Evolutionary conservation across 2,888 invertebrate genomes (phyloP).

Genomic region (Spisula subtruncata): DNA sequence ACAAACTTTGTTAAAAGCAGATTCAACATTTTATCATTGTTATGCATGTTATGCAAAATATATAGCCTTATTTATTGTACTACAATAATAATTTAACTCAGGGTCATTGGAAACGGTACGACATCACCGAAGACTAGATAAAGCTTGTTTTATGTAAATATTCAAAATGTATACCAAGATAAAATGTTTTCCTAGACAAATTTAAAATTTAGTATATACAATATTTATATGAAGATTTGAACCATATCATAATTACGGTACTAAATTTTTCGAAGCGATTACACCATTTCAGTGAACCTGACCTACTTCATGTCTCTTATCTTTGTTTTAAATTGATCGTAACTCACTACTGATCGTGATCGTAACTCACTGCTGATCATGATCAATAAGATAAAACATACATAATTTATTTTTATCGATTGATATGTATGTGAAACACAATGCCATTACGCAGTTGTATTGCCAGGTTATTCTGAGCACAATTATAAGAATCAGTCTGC

Average conservation of each 20-base stretch:
- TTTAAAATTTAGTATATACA: neutral
- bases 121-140: neutral
- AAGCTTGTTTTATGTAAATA: neutral
- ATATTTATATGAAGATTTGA: neutral
- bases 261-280: neutral
- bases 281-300: neutral
- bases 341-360: neutral
- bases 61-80: neutral
- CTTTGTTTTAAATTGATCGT: neutral
- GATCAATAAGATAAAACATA: neutral
- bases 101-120: neutral
- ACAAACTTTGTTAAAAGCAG: neutral
- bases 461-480: too few relatives aligned
- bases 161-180: neutral
- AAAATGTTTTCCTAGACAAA: constrained; percentile 21
- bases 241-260: neutral
- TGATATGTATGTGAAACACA: neutral
- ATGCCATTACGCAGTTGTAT: too few relatives aligned
- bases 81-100: neutral
- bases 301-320: neutral
- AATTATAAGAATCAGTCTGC: too few relatives aligned
- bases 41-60: neutral
- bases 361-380: neutral
- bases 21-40: neutral
- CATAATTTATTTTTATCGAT: neutral